phyloP scores from a whole-genome alignment of 2,113 vertebrate genomes.

The Phrynosoma platyrhinos region DNA sequence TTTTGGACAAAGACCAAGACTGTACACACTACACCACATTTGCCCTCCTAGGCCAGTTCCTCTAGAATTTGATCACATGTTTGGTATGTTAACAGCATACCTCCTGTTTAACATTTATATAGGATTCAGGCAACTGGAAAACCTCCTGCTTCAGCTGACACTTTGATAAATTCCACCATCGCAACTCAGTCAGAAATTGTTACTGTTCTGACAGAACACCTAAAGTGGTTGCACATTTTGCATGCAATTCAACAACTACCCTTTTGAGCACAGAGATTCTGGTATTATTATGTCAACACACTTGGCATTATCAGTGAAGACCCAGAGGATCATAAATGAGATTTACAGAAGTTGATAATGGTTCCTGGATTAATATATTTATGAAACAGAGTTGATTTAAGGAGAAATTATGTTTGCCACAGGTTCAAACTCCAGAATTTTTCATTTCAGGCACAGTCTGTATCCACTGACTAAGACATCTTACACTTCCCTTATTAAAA shows the following conservation, averaged over 20 bases:
- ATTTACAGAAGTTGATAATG: background rate
- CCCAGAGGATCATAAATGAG: background rate
- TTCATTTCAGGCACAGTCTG: background rate
- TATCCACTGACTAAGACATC: background rate
- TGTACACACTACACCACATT: background rate
- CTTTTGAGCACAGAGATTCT: constrained; percentile 12
- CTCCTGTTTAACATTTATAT: constrained; percentile 63
- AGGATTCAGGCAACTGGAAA: constrained; percentile 54
- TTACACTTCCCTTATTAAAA: background rate
- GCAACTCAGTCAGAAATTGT: constrained; percentile 35
- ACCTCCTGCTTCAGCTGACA: constrained; percentile 46
- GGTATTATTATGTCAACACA: background rate
- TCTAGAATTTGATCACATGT: constrained; percentile 17
- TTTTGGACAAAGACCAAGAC: background rate
- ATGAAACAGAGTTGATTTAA: background rate
- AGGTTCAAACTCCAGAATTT: background rate
- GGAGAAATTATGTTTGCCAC: background rate
- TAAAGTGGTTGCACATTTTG: constrained; percentile 28
- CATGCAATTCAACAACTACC: constrained; percentile 7
- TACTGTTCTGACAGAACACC: constrained; percentile 25
- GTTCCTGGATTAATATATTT: background rate
- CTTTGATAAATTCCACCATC: constrained; percentile 48
- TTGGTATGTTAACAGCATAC: background rate
- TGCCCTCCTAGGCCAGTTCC: background rate
- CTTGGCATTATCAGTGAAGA: background rate